phyloP scores from a whole-genome alignment of 2,797 vertebrate genomes.

The Rhynchotus rufescens region DNA sequence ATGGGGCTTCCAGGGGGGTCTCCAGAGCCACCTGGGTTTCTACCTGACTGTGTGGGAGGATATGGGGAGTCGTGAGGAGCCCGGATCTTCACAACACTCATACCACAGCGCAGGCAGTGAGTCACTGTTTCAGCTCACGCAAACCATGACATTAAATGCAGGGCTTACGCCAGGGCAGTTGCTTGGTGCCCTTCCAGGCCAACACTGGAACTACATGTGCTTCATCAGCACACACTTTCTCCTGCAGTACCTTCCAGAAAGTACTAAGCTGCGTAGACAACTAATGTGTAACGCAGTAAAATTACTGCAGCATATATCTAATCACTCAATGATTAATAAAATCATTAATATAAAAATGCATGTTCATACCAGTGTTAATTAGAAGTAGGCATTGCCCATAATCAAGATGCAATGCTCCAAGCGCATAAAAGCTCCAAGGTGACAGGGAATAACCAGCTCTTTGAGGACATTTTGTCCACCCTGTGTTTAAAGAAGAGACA shows the following conservation, averaged over 20 bases:
- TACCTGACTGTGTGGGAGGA: neutral
- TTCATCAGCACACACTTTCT: neutral
- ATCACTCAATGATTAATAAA: neutral
- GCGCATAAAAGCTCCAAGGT: neutral
- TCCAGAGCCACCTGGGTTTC: neutral
- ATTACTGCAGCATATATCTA: neutral
- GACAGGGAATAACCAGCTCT: conserved; percentile 16
- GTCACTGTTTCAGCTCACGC: neutral
- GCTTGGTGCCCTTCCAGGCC: neutral
- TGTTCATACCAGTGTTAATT: neutral
- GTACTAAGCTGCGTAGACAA: neutral
- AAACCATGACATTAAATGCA: neutral
- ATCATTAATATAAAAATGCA: neutral
- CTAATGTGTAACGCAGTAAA: neutral
- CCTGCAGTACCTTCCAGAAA: neutral
- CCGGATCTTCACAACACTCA: neutral
- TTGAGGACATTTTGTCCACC: conserved; percentile 26
- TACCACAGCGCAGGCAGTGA: neutral
- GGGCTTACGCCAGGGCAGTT: neutral
- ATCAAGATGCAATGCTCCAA: neutral
- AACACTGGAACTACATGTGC: neutral
- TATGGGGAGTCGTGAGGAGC: neutral
- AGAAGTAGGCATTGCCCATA: neutral
- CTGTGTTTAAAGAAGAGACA: conserved; percentile 57
- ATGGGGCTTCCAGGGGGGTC: neutral